A percentile compares a stretch with the other conserved stretches of the same genome.
phyloP scores from a whole-genome alignment of 2,888 invertebrate species.

The Emmelina monodactyla region DNA sequence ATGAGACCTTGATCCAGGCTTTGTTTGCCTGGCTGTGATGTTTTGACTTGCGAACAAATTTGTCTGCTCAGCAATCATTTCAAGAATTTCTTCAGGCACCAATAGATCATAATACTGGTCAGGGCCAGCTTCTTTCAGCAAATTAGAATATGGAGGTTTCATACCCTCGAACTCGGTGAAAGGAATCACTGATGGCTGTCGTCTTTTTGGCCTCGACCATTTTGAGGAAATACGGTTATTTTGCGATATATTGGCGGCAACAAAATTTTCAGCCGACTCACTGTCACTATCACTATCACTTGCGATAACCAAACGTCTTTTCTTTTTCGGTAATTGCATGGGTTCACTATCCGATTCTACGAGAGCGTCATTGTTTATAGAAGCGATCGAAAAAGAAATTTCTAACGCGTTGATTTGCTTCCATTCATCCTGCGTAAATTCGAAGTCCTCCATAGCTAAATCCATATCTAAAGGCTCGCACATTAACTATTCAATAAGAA shows the following conservation, averaged over 20 bases:
- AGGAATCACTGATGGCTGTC: not conserved
- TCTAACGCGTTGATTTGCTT: slow-evolving; percentile 1
- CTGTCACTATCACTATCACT: slow-evolving; percentile 1
- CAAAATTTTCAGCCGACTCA: slow-evolving; percentile 2
- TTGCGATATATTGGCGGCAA: slow-evolving; percentile 1
- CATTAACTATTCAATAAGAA: not conserved
- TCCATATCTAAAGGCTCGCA: slow-evolving; percentile 1
- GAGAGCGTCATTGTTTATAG: slow-evolving; percentile 1
- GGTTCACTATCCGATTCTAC: not conserved
- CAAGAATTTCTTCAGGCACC: not conserved
- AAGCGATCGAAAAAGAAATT: not conserved
- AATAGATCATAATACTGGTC: slow-evolving; percentile 1
- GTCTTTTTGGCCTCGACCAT: slow-evolving; percentile 1
- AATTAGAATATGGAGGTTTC: not conserved
- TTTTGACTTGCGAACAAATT: slow-evolving; percentile 2
- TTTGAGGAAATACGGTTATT: slow-evolving; percentile 1
- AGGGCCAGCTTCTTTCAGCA: not conserved
- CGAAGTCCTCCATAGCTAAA: slow-evolving; percentile 1
- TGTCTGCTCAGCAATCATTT: slow-evolving; percentile 2
- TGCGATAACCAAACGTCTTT: slow-evolving; percentile 2
- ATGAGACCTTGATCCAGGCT: slow-evolving; percentile 17
- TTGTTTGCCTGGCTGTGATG: slow-evolving; percentile 1
- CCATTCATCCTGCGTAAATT: slow-evolving; percentile 1
- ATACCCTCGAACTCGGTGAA: slow-evolving; percentile 1
- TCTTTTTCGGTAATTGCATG: slow-evolving; percentile 1